Conservation (phyloP, 2,888 invertebrate genomes). For the Eupeodes latifasciatus region DNA sequence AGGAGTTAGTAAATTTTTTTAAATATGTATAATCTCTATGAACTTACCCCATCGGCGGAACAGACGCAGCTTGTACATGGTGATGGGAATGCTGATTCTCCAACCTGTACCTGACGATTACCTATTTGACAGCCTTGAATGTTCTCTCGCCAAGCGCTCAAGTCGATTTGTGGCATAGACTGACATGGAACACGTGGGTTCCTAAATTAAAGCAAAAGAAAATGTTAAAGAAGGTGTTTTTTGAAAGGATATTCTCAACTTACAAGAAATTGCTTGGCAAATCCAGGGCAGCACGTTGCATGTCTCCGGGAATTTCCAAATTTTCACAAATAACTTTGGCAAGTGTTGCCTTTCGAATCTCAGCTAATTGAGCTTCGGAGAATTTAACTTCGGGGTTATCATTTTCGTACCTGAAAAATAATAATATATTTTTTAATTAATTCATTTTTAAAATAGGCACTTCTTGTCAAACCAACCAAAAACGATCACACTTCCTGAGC, state of each 20-base stretch:
- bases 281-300: slow-evolving; percentile 96
- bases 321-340: slow-evolving; percentile 95
- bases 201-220: slow-evolving; percentile 81
- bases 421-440: neutral
- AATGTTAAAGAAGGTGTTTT: neutral
- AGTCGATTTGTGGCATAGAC: slow-evolving; percentile 91
- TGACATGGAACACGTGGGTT: slow-evolving; percentile 94
- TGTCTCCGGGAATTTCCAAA: slow-evolving; percentile 92
- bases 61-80: slow-evolving; percentile 96
- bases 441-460: neutral
- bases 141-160: slow-evolving; percentile 93
- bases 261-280: slow-evolving; percentile 94
- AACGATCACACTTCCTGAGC: slow-evolving; percentile 96
- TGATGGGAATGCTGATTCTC: slow-evolving; percentile 94
- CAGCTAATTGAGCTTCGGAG: slow-evolving; percentile 93
- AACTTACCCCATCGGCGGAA: slow-evolving; percentile 92
- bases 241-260: slow-evolving; percentile 80
- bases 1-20: neutral
- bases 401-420: slow-evolving; percentile 90
- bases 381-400: slow-evolving; percentile 91
- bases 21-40: neutral
- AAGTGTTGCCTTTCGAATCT: slow-evolving; percentile 93
- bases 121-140: slow-evolving; percentile 93
- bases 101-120: slow-evolving; percentile 90
- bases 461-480: slow-evolving; percentile 86